phyloP scores from a whole-genome alignment of 1,140 invertebrate genomes.

The Chironomus tepperi region DNA sequence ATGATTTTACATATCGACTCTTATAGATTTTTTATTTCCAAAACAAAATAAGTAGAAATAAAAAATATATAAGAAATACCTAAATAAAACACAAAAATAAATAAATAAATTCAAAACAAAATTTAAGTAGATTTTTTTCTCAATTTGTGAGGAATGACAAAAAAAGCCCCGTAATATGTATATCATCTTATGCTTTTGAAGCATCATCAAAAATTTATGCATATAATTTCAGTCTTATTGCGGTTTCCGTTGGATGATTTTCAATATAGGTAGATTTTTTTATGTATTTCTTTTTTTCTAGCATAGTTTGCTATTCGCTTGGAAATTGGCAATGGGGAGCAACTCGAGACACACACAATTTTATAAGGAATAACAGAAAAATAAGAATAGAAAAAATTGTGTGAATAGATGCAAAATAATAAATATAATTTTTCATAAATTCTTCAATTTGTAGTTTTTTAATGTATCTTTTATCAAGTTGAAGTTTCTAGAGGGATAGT shows the following conservation, averaged over 20 bases:
- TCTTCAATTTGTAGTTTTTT: no score
- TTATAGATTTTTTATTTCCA: background rate
- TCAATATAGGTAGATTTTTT: background rate
- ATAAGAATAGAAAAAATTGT: no score
- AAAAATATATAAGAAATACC: background rate
- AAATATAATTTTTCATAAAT: no score
- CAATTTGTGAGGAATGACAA: background rate
- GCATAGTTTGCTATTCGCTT: no score
- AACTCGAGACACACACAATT: background rate
- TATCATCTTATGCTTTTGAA: background rate
- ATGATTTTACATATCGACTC: background rate
- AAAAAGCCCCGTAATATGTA: background rate
- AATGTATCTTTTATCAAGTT: no score
- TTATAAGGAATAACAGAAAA: no score
- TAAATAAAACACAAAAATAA: background rate
- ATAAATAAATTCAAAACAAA: background rate
- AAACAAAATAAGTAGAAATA: background rate
- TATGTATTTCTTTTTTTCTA: background rate
- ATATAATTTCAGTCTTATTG: constrained; percentile 9
- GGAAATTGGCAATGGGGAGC: background rate
- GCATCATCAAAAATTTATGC: constrained; percentile 8
- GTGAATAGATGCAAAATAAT: no score
- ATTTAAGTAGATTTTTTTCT: background rate
- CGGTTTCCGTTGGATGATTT: background rate
- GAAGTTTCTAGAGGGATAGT: no score